Evolutionary conservation across 2,113 vertebrate species (phyloP).

Genomic region (Melospiza georgiana): DNA sequence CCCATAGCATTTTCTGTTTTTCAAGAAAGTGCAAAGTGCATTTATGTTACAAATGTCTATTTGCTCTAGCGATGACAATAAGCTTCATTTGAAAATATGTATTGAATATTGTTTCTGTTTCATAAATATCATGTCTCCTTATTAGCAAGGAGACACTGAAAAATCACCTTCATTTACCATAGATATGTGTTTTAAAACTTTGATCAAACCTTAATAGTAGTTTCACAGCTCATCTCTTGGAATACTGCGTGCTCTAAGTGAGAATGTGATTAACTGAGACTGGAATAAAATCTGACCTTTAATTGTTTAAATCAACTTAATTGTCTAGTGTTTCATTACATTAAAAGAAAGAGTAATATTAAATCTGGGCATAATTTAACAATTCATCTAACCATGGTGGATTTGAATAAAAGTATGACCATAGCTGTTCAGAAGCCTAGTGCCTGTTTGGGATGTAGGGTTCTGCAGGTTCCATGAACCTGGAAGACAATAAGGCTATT

Average conservation of each 20-base stretch:
- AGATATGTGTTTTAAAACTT: slow-evolving; percentile 13
- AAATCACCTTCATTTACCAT: slow-evolving; percentile 22
- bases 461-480: background rate
- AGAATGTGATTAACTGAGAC: slow-evolving; percentile 8
- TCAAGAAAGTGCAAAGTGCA: accelerated
- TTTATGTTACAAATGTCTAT: background rate
- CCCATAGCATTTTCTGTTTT: background rate
- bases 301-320: background rate
- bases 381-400: background rate
- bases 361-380: background rate
- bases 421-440: background rate
- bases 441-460: background rate
- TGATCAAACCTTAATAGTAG: background rate
- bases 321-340: background rate
- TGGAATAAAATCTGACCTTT: slow-evolving; percentile 15
- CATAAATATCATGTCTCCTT: background rate
- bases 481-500: background rate
- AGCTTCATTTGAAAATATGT: background rate
- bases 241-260: slow-evolving; percentile 7
- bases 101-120: background rate
- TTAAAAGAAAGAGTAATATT: background rate
- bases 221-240: slow-evolving; percentile 20
- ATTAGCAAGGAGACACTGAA: background rate
- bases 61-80: background rate
- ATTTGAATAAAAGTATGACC: background rate